Evolutionary conservation across 2,888 invertebrate genomes (phyloP).

Genomic region (Lepidonotus clava): DNA sequence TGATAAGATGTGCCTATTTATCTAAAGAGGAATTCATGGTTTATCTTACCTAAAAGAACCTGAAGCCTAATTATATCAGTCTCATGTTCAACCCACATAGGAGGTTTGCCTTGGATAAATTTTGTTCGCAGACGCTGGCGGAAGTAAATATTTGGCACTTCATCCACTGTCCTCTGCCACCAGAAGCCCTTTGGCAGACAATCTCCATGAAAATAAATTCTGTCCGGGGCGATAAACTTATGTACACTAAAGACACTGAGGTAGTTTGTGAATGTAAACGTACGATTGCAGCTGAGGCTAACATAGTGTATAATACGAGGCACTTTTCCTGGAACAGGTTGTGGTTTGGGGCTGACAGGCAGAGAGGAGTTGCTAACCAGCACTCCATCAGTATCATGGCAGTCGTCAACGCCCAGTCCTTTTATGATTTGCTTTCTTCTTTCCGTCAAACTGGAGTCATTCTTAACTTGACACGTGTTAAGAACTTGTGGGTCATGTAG

Average conservation of each 20-base stretch:
- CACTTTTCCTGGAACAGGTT: too few relatives aligned
- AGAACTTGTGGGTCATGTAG: neutral
- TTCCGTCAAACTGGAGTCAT: too few relatives aligned
- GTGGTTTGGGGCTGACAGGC: neutral
- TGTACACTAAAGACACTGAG: conserved; percentile 23
- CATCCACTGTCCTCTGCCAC: neutral
- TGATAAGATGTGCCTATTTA: too few relatives aligned
- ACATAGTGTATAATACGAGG: conserved; percentile 18
- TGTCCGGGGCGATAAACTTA: neutral
- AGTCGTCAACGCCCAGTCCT: too few relatives aligned
- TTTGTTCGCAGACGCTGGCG: neutral
- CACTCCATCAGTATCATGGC: neutral
- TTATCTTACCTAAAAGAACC: neutral
- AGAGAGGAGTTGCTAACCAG: neutral
- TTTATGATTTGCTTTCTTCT: too few relatives aligned
- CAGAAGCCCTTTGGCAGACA: neutral
- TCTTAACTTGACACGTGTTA: neutral
- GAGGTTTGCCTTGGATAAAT: neutral
- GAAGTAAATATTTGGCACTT: conserved; percentile 28
- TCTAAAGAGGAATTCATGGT: too few relatives aligned
- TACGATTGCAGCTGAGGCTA: neutral
- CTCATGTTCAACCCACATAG: conserved; percentile 27
- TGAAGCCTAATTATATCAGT: conserved; percentile 27
- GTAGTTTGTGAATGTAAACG: neutral
- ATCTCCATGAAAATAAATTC: conserved; percentile 32